Conservation (phyloP, 2,113 vertebrate genomes). For the Hippopotamus amphibius region DNA sequence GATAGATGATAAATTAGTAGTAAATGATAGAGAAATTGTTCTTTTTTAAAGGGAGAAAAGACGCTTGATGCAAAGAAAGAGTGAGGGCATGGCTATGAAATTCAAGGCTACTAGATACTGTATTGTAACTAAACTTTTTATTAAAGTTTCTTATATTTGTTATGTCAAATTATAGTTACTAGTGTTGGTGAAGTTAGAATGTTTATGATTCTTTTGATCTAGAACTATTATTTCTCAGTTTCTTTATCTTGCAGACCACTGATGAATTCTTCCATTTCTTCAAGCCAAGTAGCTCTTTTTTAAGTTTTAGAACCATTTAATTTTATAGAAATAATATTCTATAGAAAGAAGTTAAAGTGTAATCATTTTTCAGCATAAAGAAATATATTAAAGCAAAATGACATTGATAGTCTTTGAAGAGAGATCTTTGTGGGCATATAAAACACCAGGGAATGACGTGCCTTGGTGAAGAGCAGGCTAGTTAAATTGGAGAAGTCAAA, state of each 20-base stretch:
- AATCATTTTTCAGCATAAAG: constrained; percentile 51
- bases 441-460: constrained; percentile 76
- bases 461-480: constrained; percentile 60
- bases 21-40: constrained; percentile 55
- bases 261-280: constrained; percentile 76
- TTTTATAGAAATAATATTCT: constrained; percentile 77
- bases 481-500: constrained; percentile 80
- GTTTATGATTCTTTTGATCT: constrained; percentile 79
- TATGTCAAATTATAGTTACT: constrained; percentile 78
- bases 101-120: constrained; percentile 49
- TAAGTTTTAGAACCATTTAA: constrained; percentile 79
- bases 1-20: constrained; percentile 60
- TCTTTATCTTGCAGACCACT: constrained; percentile 75
- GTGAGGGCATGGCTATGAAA: constrained; percentile 58
- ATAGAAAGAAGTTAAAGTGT: constrained; percentile 68
- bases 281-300: constrained; percentile 14
- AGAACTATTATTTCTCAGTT: constrained; percentile 75
- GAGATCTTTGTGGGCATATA: constrained; percentile 50
- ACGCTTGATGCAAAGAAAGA: constrained; percentile 14
- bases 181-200: constrained; percentile 79
- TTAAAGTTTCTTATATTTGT: constrained; percentile 76
- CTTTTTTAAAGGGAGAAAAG: constrained; percentile 22
- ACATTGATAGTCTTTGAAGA: constrained; percentile 57
- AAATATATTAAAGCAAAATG: constrained; percentile 71
- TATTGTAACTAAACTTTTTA: constrained; percentile 74